Evolutionary conservation across 2,888 invertebrate species (phyloP).

Genomic region (Eumacrocentrus americanus): DNA sequence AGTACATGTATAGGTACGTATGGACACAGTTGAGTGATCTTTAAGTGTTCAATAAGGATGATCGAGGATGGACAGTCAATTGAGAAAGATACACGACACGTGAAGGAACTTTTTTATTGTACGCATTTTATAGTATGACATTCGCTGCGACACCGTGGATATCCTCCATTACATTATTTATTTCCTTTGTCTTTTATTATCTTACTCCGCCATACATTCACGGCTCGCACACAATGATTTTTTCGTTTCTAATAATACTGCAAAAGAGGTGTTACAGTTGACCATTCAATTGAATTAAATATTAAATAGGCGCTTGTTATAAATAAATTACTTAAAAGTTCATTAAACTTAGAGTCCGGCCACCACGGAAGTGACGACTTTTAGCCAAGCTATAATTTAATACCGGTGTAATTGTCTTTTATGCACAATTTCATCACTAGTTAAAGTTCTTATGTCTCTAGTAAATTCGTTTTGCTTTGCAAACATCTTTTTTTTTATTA

Average conservation of each 20-base stretch:
- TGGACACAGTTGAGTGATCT: background rate
- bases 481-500: background rate
- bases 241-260: slow-evolving; percentile 56
- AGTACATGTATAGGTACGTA: background rate
- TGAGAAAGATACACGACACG: slow-evolving; percentile 26
- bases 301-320: slow-evolving; percentile 51
- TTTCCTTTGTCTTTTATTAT: background rate
- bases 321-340: slow-evolving; percentile 37
- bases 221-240: slow-evolving; percentile 4
- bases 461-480: background rate
- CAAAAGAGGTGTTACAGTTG: slow-evolving; percentile 54
- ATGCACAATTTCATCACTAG: background rate
- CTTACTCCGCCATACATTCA: slow-evolving; percentile 9
- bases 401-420: background rate
- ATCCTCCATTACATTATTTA: background rate
- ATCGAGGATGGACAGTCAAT: background rate
- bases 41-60: slow-evolving; percentile 5
- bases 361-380: slow-evolving; percentile 2
- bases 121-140: slow-evolving; percentile 35
- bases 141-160: slow-evolving; percentile 11
- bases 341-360: too few species aligned
- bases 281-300: slow-evolving; percentile 46
- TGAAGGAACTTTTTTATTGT: slow-evolving; percentile 60
- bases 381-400: background rate
- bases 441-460: too few species aligned